These are phyloP conservation scores for Bambusicola thoracicus DNA, from an alignment of 2,113 vertebrate species.

Conservation along the genomic window DNA sequence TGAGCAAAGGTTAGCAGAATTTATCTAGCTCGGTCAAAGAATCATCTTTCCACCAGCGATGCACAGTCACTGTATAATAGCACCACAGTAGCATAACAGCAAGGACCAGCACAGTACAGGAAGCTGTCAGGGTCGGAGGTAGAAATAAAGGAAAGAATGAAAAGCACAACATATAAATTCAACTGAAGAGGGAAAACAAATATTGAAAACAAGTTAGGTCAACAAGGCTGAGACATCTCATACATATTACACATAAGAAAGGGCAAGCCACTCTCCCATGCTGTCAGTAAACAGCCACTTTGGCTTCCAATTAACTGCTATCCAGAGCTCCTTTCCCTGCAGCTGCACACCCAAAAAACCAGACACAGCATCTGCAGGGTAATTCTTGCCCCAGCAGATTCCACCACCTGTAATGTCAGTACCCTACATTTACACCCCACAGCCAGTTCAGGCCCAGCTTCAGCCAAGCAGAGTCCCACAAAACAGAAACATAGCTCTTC, in stretches of 20 bases:
- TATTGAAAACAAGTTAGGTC: conserved; percentile 32
- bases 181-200: conserved; percentile 37
- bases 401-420: background rate
- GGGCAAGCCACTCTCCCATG: background rate
- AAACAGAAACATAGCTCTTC: background rate
- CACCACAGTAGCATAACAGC: background rate
- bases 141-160: background rate
- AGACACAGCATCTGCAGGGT: background rate
- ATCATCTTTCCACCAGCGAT: background rate
- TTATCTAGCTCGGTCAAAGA: background rate
- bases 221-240: conserved; percentile 3
- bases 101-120: background rate
- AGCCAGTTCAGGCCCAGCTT: background rate
- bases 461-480: background rate
- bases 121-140: background rate
- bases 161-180: background rate
- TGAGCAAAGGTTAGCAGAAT: background rate
- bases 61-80: background rate
- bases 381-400: background rate
- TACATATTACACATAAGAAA: conserved; percentile 21
- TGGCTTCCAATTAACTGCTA: conserved; percentile 42
- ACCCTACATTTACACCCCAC: background rate
- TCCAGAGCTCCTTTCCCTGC: conserved; percentile 32
- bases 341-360: conserved; percentile 28
- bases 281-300: conserved; percentile 47